Evolutionary conservation across 2,888 invertebrate species (phyloP).

Genomic region (Anthoptus insignis): DNA sequence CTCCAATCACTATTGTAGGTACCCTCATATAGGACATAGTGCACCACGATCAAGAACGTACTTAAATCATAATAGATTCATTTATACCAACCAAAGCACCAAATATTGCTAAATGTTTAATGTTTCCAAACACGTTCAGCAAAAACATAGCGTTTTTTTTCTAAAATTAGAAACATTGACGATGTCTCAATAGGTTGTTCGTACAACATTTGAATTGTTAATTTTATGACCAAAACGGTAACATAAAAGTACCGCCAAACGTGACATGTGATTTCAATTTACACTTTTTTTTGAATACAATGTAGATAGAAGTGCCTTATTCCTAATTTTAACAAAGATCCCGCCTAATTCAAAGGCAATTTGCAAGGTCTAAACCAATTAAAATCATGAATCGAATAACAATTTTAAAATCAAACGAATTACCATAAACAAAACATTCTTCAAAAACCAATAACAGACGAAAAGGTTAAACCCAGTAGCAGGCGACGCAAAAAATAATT

Average conservation of each 20-base stretch:
- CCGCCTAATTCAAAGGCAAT: no score
- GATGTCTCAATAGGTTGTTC: slow-evolving; percentile 39
- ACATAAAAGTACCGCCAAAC: slow-evolving; percentile 35
- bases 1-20: no score
- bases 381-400: slow-evolving; percentile 18
- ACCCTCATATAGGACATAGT: no score
- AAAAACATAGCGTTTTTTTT: slow-evolving; percentile 15
- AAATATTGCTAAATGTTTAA: slow-evolving; percentile 17
- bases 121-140: slow-evolving; percentile 8
- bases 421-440: slow-evolving; percentile 34
- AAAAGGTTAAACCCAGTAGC: slow-evolving; percentile 30
- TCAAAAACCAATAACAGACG: slow-evolving; percentile 28
- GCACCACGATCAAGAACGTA: no score
- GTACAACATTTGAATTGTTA: slow-evolving; percentile 34
- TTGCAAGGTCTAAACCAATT: no score
- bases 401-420: slow-evolving; percentile 24
- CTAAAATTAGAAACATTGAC: slow-evolving; percentile 34
- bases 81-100: background rate
- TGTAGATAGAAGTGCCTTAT: background rate
- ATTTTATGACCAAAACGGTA: slow-evolving; percentile 29
- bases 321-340: background rate
- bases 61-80: no score
- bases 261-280: slow-evolving; percentile 16
- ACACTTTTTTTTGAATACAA: slow-evolving; percentile 25
- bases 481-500: slow-evolving; percentile 30